These are phyloP conservation scores for Aspiorhynchus laticeps DNA, from an alignment of 2,113 vertebrate species.

Conservation along the genomic window DNA sequence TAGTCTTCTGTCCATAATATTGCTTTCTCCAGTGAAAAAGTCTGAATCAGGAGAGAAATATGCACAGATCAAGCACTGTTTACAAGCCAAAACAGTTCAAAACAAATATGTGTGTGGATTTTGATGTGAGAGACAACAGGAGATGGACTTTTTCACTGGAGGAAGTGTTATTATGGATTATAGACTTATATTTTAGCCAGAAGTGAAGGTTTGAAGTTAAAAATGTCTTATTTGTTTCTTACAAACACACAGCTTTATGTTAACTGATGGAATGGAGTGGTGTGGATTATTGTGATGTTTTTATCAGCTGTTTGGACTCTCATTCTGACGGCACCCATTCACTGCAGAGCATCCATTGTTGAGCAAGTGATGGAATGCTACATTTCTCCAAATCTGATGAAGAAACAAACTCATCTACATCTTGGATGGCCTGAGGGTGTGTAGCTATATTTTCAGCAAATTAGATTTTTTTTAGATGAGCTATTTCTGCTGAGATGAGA, in stretches of 20 bases:
- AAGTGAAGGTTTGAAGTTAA: background rate
- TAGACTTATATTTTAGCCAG: background rate
- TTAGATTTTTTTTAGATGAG: background rate
- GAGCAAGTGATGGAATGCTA: background rate
- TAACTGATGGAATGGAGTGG: background rate
- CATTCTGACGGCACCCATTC: background rate
- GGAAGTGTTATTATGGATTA: background rate
- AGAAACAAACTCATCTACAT: background rate
- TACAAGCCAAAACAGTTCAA: no score
- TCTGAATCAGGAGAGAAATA: background rate
- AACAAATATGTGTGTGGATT: background rate
- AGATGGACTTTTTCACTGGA: background rate
- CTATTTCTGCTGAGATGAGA: no score
- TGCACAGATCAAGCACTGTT: background rate
- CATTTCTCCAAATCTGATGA: background rate
- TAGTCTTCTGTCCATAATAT: background rate
- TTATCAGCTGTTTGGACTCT: background rate
- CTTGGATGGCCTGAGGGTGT: background rate
- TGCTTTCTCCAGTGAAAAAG: background rate
- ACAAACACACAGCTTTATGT: background rate
- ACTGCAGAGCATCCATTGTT: background rate
- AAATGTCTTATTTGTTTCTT: background rate
- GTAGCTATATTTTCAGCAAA: background rate
- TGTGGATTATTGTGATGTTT: no score
- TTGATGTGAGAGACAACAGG: background rate